A percentile compares a stretch with the other conserved stretches of the same genome.
Conservation (phyloP, 2,797 vertebrate genomes). For the Takifugu rubripes region DNA sequence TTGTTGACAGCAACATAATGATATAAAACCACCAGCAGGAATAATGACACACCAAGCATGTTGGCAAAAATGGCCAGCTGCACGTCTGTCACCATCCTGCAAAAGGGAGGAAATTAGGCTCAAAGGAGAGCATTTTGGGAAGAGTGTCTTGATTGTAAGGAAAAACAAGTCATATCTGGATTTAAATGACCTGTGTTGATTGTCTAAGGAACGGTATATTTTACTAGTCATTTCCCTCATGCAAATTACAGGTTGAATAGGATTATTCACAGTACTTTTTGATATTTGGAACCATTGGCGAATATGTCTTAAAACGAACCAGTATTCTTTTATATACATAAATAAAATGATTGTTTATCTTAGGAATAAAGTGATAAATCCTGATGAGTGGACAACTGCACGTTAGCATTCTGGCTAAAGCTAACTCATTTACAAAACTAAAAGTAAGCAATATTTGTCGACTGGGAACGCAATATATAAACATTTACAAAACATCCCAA, state of each 20-base stretch:
- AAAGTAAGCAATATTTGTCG: not conserved
- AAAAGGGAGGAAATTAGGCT: not conserved
- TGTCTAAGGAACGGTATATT: not conserved
- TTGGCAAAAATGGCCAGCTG: conserved; percentile 98
- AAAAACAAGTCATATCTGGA: not conserved
- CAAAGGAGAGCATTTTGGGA: no score
- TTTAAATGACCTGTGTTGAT: not conserved
- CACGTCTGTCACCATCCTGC: conserved; percentile 96
- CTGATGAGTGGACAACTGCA: no score
- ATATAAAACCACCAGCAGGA: conserved; percentile 92
- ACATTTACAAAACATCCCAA: fast-evolving
- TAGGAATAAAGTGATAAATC: no score
- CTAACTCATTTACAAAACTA: not conserved
- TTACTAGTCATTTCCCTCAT: no score
- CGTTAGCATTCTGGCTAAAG: conserved; percentile 16
- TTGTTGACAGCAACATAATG: conserved; percentile 99
- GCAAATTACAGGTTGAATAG: no score
- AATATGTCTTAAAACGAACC: no score
- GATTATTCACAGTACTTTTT: no score
- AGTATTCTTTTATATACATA: no score
- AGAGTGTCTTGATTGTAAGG: no score
- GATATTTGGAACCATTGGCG: no score
- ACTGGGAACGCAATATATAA: fast-evolving
- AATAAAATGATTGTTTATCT: no score
- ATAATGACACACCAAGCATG: conserved; percentile 95